Base-by-base conservation (phyloP, 2,888 invertebrate species). In the Leptopterna dolabrata region DNA sequence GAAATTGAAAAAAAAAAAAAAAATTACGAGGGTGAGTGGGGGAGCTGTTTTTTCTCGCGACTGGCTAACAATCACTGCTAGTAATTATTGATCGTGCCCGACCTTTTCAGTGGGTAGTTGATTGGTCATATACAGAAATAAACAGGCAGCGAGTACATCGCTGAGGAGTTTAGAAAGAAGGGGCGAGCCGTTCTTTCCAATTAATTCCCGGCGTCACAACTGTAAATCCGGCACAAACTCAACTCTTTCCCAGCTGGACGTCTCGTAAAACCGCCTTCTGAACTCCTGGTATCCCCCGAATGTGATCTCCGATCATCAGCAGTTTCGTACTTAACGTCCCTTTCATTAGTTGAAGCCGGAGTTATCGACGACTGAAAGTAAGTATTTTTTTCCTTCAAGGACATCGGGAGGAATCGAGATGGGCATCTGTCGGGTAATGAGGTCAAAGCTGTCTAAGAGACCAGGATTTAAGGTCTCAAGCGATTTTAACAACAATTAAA, bases 141-240 rank as follows among this genome's bases (percentile, higher is more conserved):
- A 24, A 24, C 63, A 63, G 63, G 63, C 24, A 63, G 9, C 63
- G 47, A 9, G 47, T 47, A 63, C 63, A 24, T 63, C 24, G 63
- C 27, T 63, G 63, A 63, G 63, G 13, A 63, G 63, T 63, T 24
- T 19, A 9, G 63, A 63, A 63, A 63, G 24, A 19, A 63, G 14
- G 47, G 47, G 24, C 63, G 63, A 27, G 63, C n/a, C 63, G 63
- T 63, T 63, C 63, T 63, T 63, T 63, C 78, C 78, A 78, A 78
- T 78, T 78, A 78, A 78, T 24, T 45, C 45, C 27, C 78, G 6
- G 78, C 45, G 78, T 78, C 78, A 45, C 45, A 43, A 45, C 45
- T 78, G 78, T 78, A 78, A 78, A 78, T 78, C 78, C 45, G 78
- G 45, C 78, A 45, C 63, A 24, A 24, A 47, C 47, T 47, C 47